A percentile compares a stretch with the other conserved stretches of the same genome.
Evolutionary conservation across 2,113 vertebrate genomes (phyloP).

Genomic region (Oreochromis aureus): DNA sequence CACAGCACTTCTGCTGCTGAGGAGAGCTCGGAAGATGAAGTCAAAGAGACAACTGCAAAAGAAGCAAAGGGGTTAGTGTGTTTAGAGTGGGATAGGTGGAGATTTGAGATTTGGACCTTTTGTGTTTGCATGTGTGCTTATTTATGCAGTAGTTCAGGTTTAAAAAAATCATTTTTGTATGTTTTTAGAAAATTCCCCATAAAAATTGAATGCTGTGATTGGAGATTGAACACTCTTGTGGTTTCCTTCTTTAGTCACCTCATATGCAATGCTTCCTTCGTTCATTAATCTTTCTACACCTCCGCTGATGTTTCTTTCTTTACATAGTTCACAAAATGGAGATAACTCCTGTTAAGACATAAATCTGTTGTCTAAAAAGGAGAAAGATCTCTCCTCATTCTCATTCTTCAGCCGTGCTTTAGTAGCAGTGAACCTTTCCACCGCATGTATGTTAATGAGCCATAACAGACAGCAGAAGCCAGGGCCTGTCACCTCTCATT

Average conservation of each 20-base stretch:
- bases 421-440: constrained; percentile 50
- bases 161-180: neutral
- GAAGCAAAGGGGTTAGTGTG: constrained; percentile 73
- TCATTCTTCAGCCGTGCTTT: neutral
- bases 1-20: constrained; percentile 87
- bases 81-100: neutral
- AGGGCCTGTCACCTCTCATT: constrained; percentile 61
- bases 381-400: constrained; percentile 3
- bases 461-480: constrained; percentile 66
- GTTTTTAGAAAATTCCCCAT: neutral
- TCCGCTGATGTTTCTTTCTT: neutral
- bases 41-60: constrained; percentile 70
- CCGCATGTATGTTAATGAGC: constrained; percentile 52
- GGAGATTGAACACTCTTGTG: neutral
- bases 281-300: neutral
- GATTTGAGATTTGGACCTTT: neutral
- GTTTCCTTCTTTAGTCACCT: neutral
- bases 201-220: neutral
- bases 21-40: constrained; percentile 89
- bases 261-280: neutral
- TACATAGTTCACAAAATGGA: neutral
- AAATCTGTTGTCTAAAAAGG: neutral
- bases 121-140: neutral
- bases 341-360: neutral
- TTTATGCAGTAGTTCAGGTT: neutral